Conservation (phyloP, 2,888 invertebrate species). For the Rhagium mordax region DNA sequence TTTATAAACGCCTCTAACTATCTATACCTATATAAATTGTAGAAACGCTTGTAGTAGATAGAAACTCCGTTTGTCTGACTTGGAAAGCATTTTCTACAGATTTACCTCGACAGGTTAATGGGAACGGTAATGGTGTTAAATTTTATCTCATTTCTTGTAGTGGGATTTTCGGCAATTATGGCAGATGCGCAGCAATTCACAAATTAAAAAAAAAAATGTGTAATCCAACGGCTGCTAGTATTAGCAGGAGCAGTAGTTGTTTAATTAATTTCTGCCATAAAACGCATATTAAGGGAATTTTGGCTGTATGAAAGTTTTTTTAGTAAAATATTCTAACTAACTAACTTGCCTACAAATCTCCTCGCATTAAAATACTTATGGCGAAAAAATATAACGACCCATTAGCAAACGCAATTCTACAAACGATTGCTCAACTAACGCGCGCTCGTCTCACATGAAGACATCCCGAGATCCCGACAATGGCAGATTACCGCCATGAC, state of each 20-base stretch:
- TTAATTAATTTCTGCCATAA: too few species aligned
- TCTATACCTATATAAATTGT: not conserved
- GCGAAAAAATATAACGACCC: not conserved
- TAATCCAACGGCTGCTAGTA: too few species aligned
- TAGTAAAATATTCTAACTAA: too few species aligned
- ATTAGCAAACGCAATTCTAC: not conserved
- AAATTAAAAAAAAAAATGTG: too few species aligned
- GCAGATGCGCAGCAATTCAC: too few species aligned
- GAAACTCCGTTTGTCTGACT: not conserved
- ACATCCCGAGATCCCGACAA: conserved; percentile 4
- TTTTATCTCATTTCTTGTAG: too few species aligned
- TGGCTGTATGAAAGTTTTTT: too few species aligned
- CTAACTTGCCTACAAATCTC: too few species aligned
- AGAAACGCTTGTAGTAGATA: not conserved
- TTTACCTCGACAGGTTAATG: not conserved
- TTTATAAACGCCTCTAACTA: not conserved
- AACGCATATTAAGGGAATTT: too few species aligned
- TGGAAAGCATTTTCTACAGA: not conserved
- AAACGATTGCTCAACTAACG: not conserved
- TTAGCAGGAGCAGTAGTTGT: too few species aligned
- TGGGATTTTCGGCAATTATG: too few species aligned
- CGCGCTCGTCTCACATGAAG: conserved; percentile 12
- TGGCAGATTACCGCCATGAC: conserved; percentile 17
- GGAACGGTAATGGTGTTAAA: not conserved
- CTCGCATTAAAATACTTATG: not conserved